Conservation (phyloP, 1,140 invertebrate genomes). For the Drosophila truncata region DNA sequence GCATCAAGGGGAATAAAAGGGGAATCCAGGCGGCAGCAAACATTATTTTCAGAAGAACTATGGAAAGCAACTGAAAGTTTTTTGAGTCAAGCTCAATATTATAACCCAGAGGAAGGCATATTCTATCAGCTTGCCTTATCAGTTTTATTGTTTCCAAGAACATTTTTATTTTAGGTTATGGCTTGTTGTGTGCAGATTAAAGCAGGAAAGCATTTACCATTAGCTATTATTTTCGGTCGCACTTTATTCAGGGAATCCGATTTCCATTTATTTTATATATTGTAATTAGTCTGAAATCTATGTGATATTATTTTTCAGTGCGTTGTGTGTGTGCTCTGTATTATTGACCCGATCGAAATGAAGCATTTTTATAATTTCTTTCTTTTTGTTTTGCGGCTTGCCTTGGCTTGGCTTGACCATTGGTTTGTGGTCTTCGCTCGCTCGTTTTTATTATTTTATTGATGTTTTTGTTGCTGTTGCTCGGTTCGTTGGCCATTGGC, state of each 20-base stretch:
- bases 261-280: not conserved
- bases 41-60: not conserved
- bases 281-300: not conserved
- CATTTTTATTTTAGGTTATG: not conserved
- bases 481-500: conserved; percentile 82
- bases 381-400: conserved; percentile 14
- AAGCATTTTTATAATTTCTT: conserved; percentile 80
- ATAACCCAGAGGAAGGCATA: too few species aligned
- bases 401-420: conserved; percentile 39
- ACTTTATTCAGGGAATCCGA: not conserved
- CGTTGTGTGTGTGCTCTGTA: conserved; percentile 25
- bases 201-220: too few species aligned
- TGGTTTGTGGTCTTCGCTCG: conserved; percentile 39
- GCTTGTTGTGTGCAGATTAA: not conserved
- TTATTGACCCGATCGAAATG: conserved; percentile 75
- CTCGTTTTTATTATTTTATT: conserved; percentile 48
- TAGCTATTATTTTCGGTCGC: too few species aligned
- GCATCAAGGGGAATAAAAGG: not conserved
- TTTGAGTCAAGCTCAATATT: not conserved
- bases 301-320: conserved; percentile 5
- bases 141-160: too few species aligned
- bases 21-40: not conserved
- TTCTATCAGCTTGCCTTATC: conserved; percentile 14
- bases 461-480: conserved; percentile 61
- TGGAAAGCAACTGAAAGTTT: not conserved